These are phyloP conservation scores for Nomada fucata DNA, from an alignment of 2,888 invertebrate species.

Conservation along the genomic window DNA sequence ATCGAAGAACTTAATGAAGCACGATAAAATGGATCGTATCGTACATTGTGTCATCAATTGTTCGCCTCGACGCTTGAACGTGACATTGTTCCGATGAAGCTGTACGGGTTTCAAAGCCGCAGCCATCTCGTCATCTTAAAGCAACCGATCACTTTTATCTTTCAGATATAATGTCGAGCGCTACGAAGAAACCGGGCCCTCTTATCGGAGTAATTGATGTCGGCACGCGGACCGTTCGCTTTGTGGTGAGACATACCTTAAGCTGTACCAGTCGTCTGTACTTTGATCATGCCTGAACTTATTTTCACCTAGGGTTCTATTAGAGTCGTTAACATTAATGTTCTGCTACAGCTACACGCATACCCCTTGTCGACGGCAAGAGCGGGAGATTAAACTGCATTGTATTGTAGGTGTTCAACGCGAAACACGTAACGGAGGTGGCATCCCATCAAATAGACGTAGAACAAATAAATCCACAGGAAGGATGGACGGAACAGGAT, in stretches of 20 bases:
- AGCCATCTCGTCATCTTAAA: not conserved
- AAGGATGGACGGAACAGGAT: conserved; percentile 98
- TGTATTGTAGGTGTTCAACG: conserved; percentile 88
- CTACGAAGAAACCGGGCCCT: conserved; percentile 80
- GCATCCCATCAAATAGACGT: conserved; percentile 93
- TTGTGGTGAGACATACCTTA: conserved; percentile 87
- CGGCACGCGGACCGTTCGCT: conserved; percentile 96
- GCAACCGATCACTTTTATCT: conserved; percentile 45
- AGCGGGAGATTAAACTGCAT: not conserved
- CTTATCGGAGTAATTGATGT: conserved; percentile 97
- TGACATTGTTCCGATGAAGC: not conserved
- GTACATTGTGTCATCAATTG: not conserved
- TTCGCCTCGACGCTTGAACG: not conserved
- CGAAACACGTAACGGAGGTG: conserved; percentile 91
- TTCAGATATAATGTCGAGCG: conserved; percentile 75
- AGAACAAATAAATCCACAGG: conserved; percentile 91
- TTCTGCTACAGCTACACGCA: not conserved
- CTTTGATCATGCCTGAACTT: not conserved
- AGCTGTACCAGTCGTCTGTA: not conserved
- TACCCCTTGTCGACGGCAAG: not conserved
- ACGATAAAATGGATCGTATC: conserved; percentile 25
- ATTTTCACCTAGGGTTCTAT: conserved; percentile 1
- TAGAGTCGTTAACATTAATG: not conserved
- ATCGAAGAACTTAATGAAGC: conserved; percentile 19
- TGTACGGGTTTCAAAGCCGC: too few species aligned